Base-by-base conservation (phyloP, 2,797 vertebrate species). In the Melanotaenia nigrans region DNA sequence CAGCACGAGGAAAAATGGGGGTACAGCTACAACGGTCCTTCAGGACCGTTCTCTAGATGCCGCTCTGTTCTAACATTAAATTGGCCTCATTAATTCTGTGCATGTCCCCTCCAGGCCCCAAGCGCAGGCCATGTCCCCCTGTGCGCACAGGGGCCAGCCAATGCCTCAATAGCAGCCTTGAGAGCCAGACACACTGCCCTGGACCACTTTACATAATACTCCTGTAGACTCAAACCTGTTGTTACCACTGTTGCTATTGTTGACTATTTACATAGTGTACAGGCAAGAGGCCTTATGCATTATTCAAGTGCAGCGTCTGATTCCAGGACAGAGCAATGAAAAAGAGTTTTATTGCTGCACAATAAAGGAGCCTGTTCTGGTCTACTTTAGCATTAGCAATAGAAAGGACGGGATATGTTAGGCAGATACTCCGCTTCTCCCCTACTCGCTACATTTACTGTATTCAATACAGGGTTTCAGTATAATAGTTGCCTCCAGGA, bases 231-330 rank as follows among this genome's bases (percentile, higher is more conserved):
- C 89, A 89, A 89, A 91, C 91, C 91, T 90, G 89, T 84, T 92
- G 86, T 91, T 92, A 92, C 83, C 85, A 81, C 85, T 89, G 86
- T 84, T 79, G 87, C 92, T 81, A 91, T 89, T 89, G 92, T 90
- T 91, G 85, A 90, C 90, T 92, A 94, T 95, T 94, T 95, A 94
- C 93, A 94, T 94, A 92, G 84, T 68, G 87, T 85, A 89, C 89
- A 89, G 91, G 86, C 86, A 84, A 87, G 86, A 89, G 77, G 76
- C 82, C 87, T 92, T 70, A 95, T 95, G 84, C 91, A 94, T 95
- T 94, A 95, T 95, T 95, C 95, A 95, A 28, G 82, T 85, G 75
- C 86, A 76, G 87, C 85, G 65, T 92, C 90, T 92, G 90, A 91
- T 91, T 89, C 92, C 88, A 82, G 89, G 86, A 89, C 42, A 56